Evolutionary conservation across 2,113 vertebrate species (phyloP), one percentile per base, ranked within the genome.

Genomic region (Jacana jacana): DNA sequence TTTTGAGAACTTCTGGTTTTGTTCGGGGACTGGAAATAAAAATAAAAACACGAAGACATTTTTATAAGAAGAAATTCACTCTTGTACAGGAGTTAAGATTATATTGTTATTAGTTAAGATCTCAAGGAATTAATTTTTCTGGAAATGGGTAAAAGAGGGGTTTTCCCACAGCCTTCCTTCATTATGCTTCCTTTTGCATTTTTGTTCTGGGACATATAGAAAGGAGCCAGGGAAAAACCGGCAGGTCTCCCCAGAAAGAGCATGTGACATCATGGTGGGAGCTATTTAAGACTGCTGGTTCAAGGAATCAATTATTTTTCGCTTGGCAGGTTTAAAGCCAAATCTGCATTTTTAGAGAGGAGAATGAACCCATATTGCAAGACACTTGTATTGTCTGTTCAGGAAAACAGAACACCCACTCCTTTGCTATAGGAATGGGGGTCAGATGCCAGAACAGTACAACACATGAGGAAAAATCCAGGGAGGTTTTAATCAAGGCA

Each of bases 251-350:
- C 83, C 37, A 51, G n/a, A 20, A 78, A 78, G 11, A 82, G 6
- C 3, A 4, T 63, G 17, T 70, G 64, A 30, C 83, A 46, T 42
- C 40, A 6, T 37, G 23, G 23, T 52, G 66, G 27, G n/a, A 68
- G 20, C 60, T 94, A n/a, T 75, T 80, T 63, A 66, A 88, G 39
- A 23, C 39, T 95, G 33, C 58, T 92, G 48, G 25, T 91, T 97
- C 83, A 92, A 93, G 88, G 83, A 94, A 88, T 93, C 31, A 91
- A 73, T 84, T 95, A 42, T 80, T 88, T 75, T 93, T 86, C 91
- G 24, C 33, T 65, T 58, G 68, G 13, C 3, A 7, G 80, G 77
- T 95, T 97, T 95, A 91, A 95, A 94, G 73, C n/a, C 37, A 81
- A 90, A 93, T 25, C 75, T 70, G 46, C n/a, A 60, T 93, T 95